A percentile compares a stretch with the other conserved stretches of the same genome.
Evolutionary conservation across 2,113 vertebrate species (phyloP).

Genomic region (human (Homo sapiens)): DNA sequence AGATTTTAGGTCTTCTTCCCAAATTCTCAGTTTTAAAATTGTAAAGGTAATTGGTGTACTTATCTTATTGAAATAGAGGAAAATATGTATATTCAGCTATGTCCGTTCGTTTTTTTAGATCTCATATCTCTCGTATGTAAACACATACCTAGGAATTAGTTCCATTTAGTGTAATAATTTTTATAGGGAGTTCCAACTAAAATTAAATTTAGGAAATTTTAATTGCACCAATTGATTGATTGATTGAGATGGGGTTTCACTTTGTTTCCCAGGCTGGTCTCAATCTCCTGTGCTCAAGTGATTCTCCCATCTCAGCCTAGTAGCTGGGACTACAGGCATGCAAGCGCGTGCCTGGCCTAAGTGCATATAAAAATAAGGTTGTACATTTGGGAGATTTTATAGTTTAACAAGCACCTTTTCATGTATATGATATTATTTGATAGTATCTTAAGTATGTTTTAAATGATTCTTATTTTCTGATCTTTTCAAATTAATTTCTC

Average conservation of each 20-base stretch:
- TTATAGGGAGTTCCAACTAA: constrained; percentile 22
- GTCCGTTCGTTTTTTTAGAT: background rate
- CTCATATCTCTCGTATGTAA: background rate
- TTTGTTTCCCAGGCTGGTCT: background rate
- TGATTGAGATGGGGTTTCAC: background rate
- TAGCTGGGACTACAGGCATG: background rate
- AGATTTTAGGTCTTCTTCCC: background rate
- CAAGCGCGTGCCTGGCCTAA: too few species aligned
- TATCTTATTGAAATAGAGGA: background rate
- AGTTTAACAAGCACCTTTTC: background rate
- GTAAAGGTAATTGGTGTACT: background rate
- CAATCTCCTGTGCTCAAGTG: background rate
- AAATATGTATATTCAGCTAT: constrained; percentile 8
- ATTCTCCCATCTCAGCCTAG: background rate
- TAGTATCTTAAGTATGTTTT: background rate
- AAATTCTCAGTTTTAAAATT: constrained; percentile 7
- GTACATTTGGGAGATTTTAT: background rate
- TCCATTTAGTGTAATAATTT: background rate
- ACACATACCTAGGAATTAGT: background rate
- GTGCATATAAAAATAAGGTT: background rate
- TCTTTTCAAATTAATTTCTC: constrained; percentile 14
- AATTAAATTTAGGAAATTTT: constrained; percentile 1
- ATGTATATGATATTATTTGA: background rate
- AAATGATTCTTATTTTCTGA: background rate
- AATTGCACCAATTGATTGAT: background rate